A percentile compares a stretch with the other conserved stretches of the same genome.
Conservation (phyloP, 2,888 invertebrate species). For the Drosophila flavopinicola region DNA sequence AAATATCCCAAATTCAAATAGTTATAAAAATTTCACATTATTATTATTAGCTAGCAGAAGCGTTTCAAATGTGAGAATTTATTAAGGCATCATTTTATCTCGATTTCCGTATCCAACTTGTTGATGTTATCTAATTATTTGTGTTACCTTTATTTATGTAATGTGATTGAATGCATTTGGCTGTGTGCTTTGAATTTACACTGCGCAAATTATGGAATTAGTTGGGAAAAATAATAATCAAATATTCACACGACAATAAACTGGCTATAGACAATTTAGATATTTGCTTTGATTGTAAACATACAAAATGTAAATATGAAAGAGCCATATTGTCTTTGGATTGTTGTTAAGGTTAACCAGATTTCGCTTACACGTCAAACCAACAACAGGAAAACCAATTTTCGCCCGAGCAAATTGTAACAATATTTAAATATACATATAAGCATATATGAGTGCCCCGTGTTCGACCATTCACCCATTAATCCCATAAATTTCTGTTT, state of each 20-base stretch:
- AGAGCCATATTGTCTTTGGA: conserved; percentile 24
- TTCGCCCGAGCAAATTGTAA: conserved; percentile 52
- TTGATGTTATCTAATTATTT: conserved; percentile 1
- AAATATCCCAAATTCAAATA: neutral
- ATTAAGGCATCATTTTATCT: neutral
- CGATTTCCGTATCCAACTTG: conserved; percentile 12
- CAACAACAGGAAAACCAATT: conserved; percentile 52
- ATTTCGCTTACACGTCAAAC: conserved; percentile 50
- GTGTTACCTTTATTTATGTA: conserved; percentile 27
- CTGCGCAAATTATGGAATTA: conserved; percentile 41
- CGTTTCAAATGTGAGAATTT: no score
- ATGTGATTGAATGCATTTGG: conserved; percentile 45
- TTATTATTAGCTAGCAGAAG: no score
- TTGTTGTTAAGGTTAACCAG: conserved; percentile 68
- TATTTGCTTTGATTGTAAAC: conserved; percentile 46
- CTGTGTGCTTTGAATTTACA: conserved; percentile 7
- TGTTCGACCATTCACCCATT: conserved; percentile 41
- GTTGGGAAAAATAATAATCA: conserved; percentile 35
- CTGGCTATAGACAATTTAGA: conserved; percentile 41
- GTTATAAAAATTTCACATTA: neutral
- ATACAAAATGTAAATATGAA: conserved; percentile 60
- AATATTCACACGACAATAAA: conserved; percentile 53
- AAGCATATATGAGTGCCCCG: conserved; percentile 26
- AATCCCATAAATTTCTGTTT: conserved; percentile 71
- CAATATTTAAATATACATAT: conserved; percentile 39